These are phyloP conservation scores for Pionites leucogaster DNA, from an alignment of 2,113 vertebrate species.

Conservation along the genomic window DNA sequence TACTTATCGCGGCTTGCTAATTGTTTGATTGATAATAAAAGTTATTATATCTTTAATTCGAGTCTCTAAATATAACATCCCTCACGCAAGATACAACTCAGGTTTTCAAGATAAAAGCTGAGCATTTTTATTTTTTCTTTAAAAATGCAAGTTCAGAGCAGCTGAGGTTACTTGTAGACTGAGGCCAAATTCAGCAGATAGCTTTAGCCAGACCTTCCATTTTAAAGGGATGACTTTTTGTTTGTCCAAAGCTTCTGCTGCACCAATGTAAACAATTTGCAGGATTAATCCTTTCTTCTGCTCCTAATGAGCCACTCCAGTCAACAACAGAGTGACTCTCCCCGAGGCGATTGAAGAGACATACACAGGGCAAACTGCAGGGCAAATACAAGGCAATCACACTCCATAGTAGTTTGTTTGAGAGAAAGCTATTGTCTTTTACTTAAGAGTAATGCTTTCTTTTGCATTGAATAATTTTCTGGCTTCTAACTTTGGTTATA, in stretches of 20 bases:
- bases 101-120: background rate
- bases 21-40: too few species aligned
- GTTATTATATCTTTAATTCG: too few species aligned
- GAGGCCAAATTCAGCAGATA: background rate
- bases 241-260: background rate
- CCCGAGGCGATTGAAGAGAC: background rate
- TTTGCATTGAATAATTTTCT: background rate
- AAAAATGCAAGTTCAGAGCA: background rate
- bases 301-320: background rate
- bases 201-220: background rate
- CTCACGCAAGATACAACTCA: background rate
- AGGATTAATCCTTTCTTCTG: background rate
- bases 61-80: too few species aligned
- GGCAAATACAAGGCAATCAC: background rate
- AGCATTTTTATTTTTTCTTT: background rate
- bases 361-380: background rate
- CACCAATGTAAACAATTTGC: background rate
- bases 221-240: background rate
- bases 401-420: background rate
- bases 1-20: too few species aligned
- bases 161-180: background rate
- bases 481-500: background rate
- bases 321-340: accelerated
- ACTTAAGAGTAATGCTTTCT: background rate
- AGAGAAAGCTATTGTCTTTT: background rate